Conservation (phyloP, 2,888 invertebrate genomes). For the Diaperis boleti region DNA sequence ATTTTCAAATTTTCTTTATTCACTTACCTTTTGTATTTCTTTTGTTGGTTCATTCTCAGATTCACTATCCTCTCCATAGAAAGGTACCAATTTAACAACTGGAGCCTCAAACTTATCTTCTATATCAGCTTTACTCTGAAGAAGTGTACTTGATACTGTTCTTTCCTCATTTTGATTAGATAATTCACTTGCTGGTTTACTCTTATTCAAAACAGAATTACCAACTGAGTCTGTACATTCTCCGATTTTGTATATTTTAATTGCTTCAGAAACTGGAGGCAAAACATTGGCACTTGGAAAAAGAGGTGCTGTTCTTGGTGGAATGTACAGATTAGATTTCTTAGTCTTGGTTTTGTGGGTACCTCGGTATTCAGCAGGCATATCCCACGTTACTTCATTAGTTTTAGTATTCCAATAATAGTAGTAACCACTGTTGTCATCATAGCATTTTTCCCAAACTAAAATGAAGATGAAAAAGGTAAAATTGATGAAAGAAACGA, state of each 20-base stretch:
- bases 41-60: constrained; percentile 64
- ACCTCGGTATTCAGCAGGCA: constrained; percentile 67
- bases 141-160: constrained; percentile 3
- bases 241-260: constrained; percentile 54
- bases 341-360: constrained; percentile 40
- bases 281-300: constrained; percentile 49
- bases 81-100: constrained; percentile 72
- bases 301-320: constrained; percentile 53
- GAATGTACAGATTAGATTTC: constrained; percentile 50
- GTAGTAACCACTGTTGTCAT: constrained; percentile 72
- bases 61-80: constrained; percentile 69
- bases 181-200: constrained; percentile 20
- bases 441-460: constrained; percentile 77
- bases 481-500: background rate
- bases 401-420: constrained; percentile 76
- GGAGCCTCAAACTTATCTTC: too few species aligned
- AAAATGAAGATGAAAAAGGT: background rate
- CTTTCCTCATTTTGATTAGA: constrained; percentile 13
- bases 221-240: constrained; percentile 38
- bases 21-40: constrained; percentile 47
- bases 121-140: constrained; percentile 47
- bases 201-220: constrained; percentile 31
- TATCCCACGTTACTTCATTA: constrained; percentile 76
- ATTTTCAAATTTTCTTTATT: constrained; percentile 5
- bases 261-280: constrained; percentile 42